These are phyloP conservation scores for Lemur catta DNA, from an alignment of 2,797 vertebrate species.

Conservation along the genomic window DNA sequence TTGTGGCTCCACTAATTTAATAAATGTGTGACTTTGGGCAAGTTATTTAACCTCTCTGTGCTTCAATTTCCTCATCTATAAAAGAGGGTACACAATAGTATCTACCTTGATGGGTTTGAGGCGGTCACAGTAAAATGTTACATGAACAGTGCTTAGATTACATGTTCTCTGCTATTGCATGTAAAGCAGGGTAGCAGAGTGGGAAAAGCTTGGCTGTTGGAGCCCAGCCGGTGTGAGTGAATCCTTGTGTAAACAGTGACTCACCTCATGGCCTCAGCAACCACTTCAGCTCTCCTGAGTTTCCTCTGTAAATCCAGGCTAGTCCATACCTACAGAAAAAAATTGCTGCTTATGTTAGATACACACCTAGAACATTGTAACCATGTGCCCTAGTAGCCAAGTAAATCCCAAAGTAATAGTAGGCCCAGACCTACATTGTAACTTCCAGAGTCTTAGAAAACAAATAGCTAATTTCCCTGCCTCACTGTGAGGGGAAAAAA, in stretches of 20 bases:
- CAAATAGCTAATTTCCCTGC: neutral
- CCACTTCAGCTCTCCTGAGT: neutral
- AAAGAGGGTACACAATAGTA: neutral
- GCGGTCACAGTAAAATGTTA: neutral
- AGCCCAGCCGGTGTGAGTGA: neutral
- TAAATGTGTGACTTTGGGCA: neutral
- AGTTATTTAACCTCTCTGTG: neutral
- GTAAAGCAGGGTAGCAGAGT: neutral
- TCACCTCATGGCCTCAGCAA: neutral
- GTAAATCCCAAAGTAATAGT: neutral
- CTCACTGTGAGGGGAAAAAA: neutral
- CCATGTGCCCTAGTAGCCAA: neutral
- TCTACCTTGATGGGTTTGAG: neutral
- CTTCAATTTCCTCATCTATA: neutral
- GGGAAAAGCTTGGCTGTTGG: neutral
- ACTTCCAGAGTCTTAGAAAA: neutral
- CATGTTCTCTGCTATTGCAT: neutral
- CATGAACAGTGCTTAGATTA: fast-evolving
- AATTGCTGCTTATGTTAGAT: neutral
- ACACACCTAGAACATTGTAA: neutral
- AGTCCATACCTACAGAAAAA: neutral
- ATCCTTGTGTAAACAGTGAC: neutral
- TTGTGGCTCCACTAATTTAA: neutral
- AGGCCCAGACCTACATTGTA: neutral
- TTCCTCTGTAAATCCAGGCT: neutral